A percentile compares a stretch with the other conserved stretches of the same genome.
Evolutionary conservation across 2,888 invertebrate genomes (phyloP).

Genomic region (Acrobasis repandana): DNA sequence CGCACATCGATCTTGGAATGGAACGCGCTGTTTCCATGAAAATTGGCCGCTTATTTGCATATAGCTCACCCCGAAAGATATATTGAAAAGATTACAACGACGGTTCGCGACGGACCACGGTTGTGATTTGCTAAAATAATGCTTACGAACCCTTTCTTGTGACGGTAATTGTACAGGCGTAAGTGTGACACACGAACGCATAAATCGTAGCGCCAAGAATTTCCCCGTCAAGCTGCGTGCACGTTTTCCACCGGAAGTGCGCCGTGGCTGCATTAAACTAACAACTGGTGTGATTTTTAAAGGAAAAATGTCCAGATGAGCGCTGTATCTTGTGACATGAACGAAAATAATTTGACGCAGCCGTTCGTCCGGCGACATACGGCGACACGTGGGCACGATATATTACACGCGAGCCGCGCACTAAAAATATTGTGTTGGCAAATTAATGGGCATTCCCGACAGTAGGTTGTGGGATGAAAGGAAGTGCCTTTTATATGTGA

Average conservation of each 20-base stretch:
- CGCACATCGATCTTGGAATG: slow-evolving; percentile 49
- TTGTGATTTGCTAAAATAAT: neutral
- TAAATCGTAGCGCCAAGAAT: slow-evolving; percentile 15
- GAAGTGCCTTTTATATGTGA: slow-evolving; percentile 82
- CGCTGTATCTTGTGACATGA: slow-evolving; percentile 81
- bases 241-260: slow-evolving; percentile 67
- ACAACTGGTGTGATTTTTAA: slow-evolving; percentile 77
- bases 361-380: slow-evolving; percentile 79
- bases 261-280: slow-evolving; percentile 60
- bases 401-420: slow-evolving; percentile 81
- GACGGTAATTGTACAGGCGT: neutral
- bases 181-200: slow-evolving; percentile 7
- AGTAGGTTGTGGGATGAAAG: slow-evolving; percentile 82
- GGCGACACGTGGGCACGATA: slow-evolving; percentile 82
- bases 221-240: slow-evolving; percentile 33
- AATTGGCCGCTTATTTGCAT: slow-evolving; percentile 56
- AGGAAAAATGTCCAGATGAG: slow-evolving; percentile 81
- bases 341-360: slow-evolving; percentile 83
- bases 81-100: slow-evolving; percentile 32
- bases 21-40: slow-evolving; percentile 53
- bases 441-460: slow-evolving; percentile 83
- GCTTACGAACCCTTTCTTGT: neutral
- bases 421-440: slow-evolving; percentile 84
- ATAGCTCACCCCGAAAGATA: slow-evolving; percentile 44
- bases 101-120: neutral